Conservation (phyloP, 2,113 vertebrate genomes). For the Turnix velox region DNA sequence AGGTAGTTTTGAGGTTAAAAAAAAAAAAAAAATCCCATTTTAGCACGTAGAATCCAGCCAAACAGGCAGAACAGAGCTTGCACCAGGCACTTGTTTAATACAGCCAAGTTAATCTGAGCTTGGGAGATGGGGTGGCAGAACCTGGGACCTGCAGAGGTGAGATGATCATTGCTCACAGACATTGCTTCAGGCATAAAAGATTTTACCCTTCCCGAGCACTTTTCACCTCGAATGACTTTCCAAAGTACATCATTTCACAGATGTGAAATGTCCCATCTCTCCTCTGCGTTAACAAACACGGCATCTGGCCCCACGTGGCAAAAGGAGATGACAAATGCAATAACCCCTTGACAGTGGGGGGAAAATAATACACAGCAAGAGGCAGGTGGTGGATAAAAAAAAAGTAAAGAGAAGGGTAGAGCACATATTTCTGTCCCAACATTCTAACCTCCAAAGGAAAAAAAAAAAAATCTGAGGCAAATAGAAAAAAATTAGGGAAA, state of each 20-base stretch:
- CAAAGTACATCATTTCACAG: not conserved
- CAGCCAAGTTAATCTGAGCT: not conserved
- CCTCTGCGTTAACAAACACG: not conserved
- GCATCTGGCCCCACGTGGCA: not conserved
- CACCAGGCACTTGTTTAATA: not conserved
- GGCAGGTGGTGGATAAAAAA: not conserved
- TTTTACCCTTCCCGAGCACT: not conserved
- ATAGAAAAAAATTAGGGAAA: not conserved
- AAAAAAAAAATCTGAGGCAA: not conserved
- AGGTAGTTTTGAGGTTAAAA: not conserved
- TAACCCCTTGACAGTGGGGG: not conserved
- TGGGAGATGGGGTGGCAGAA: not conserved
- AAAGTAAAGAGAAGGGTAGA: not conserved
- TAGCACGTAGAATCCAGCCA: not conserved
- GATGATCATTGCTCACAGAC: not conserved
- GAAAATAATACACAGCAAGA: not conserved
- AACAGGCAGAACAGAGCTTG: not conserved
- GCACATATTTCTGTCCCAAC: rapidly evolving
- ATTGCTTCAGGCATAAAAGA: not conserved
- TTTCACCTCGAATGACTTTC: slow-evolving; percentile 6
- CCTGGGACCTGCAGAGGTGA: not conserved
- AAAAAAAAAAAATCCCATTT: not conserved
- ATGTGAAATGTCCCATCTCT: not conserved
- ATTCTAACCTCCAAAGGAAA: not conserved
- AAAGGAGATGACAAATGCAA: not conserved